Percentiles rank a stretch among this genome's conserved stretches.
These are phyloP conservation scores for Gasterosteus nipponicus DNA, from an alignment of 2,113 vertebrate genomes.

Conservation along the genomic window DNA sequence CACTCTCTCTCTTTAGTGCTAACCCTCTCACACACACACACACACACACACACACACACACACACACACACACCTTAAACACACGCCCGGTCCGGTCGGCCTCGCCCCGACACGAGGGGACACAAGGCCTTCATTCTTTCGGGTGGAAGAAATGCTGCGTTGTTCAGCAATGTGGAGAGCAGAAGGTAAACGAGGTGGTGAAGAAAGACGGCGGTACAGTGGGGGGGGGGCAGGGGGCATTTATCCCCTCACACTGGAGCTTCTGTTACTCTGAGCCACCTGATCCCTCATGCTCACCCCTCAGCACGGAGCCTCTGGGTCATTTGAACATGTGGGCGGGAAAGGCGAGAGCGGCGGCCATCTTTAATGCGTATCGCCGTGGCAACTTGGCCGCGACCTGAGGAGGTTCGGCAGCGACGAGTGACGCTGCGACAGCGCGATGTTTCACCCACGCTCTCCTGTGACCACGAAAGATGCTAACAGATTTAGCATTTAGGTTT, in stretches of 20 bases:
- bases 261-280: slow-evolving; percentile 7
- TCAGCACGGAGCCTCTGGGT: not conserved
- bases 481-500: too few species aligned
- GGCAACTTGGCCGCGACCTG: too few species aligned
- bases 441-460: too few species aligned
- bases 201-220: slow-evolving; percentile 7
- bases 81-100: slow-evolving; percentile 45
- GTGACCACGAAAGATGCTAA: too few species aligned
- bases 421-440: too few species aligned
- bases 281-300: not conserved
- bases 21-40: slow-evolving; percentile 4
- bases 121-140: slow-evolving; percentile 81
- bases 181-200: slow-evolving; percentile 22
- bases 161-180: slow-evolving; percentile 55
- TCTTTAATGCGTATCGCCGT: too few species aligned
- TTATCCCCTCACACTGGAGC: slow-evolving; percentile 19
- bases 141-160: slow-evolving; percentile 67
- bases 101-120: slow-evolving; percentile 48
- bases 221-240: not conserved
- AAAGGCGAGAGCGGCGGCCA: not conserved
- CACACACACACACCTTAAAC: slow-evolving; percentile 3
- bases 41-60: slow-evolving; percentile 19
- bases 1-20: slow-evolving; percentile 17
- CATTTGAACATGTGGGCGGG: not conserved
- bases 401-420: too few species aligned